Evolutionary conservation across 2,797 vertebrate species (phyloP).

Genomic region (Lycodopsis pacificus): DNA sequence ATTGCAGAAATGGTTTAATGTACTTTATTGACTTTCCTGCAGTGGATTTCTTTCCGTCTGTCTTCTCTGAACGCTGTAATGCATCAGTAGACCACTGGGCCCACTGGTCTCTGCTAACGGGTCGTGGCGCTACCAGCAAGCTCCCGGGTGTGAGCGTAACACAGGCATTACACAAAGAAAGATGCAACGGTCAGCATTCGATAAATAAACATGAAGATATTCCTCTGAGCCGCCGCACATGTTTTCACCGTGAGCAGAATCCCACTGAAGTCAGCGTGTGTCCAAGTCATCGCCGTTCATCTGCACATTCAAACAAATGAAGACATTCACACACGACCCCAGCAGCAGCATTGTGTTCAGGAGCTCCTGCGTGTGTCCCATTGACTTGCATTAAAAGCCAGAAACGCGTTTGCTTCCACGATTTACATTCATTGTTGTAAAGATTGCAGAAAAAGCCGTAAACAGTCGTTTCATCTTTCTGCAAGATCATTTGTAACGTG

Average conservation of each 20-base stretch:
- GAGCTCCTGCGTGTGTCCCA: neutral
- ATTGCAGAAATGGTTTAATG: neutral
- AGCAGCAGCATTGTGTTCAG: too few species aligned
- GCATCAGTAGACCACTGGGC: neutral
- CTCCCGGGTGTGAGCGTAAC: slow-evolving; percentile 14
- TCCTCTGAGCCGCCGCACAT: too few species aligned
- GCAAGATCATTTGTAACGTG: too few species aligned
- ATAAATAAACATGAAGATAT: neutral
- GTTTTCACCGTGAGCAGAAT: too few species aligned
- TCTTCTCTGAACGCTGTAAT: neutral
- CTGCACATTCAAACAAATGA: neutral
- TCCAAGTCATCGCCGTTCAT: neutral
- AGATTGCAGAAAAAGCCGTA: too few species aligned
- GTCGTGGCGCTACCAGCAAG: neutral
- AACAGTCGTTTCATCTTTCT: too few species aligned
- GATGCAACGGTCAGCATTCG: neutral
- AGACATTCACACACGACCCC: too few species aligned
- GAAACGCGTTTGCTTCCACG: too few species aligned
- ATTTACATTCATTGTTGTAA: too few species aligned
- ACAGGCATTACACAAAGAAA: neutral
- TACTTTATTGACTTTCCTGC: too few species aligned
- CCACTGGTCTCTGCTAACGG: neutral
- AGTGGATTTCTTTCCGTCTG: neutral
- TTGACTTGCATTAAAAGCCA: neutral
- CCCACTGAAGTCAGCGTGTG: too few species aligned